Evolutionary conservation across 2,797 vertebrate genomes (phyloP).

Genomic region (Halcyon badia): DNA sequence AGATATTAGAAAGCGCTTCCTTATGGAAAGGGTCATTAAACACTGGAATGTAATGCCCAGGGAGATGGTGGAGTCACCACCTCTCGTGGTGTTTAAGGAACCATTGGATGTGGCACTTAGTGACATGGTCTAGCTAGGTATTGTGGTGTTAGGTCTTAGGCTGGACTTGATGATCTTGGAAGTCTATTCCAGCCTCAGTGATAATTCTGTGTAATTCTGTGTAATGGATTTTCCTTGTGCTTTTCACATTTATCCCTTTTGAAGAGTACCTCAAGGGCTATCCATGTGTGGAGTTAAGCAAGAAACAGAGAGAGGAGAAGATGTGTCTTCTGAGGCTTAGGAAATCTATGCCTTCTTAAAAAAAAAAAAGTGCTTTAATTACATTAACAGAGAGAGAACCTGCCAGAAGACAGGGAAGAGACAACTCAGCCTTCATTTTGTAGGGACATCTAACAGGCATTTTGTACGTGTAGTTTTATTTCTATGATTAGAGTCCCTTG

Average conservation of each 20-base stretch:
- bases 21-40: no score
- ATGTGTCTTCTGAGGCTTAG: neutral
- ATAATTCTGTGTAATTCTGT: no score
- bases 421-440: neutral
- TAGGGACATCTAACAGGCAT: neutral
- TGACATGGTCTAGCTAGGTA: no score
- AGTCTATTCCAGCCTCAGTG: no score
- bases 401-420: neutral
- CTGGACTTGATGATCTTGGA: no score
- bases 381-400: neutral
- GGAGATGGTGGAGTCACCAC: no score
- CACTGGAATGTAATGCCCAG: no score
- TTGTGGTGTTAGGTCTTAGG: no score
- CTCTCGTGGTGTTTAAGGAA: no score
- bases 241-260: neutral
- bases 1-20: no score
- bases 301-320: neutral
- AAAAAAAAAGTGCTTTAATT: neutral
- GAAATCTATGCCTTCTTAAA: no score
- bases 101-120: no score
- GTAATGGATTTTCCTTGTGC: neutral
- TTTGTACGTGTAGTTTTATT: neutral
- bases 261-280: neutral
- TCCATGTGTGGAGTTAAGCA: neutral
- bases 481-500: accelerated